A percentile compares a stretch with the other conserved stretches of the same genome.
These are phyloP conservation scores for Ptiloglossa arizonensis DNA, from an alignment of 1,140 invertebrate species.

Conservation along the genomic window DNA sequence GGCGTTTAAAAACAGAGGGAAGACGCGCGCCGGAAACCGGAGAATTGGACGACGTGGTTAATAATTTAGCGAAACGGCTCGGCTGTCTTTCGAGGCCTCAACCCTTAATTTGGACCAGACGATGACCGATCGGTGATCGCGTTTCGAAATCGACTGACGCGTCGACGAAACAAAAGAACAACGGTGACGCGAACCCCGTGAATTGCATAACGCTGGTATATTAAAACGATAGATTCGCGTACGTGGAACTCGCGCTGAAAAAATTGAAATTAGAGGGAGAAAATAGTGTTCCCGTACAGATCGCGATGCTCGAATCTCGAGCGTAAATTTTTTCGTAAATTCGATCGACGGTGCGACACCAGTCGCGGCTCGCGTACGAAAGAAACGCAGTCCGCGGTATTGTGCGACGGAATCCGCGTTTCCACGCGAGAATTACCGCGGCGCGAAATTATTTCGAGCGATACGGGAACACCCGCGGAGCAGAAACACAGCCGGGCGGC, in stretches of 20 bases:
- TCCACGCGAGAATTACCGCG: not conserved
- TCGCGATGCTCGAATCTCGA: no score
- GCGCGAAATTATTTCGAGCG: not conserved
- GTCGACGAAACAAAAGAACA: conserved; percentile 15
- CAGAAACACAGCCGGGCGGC: not conserved
- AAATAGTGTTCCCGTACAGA: no score
- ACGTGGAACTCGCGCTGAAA: no score
- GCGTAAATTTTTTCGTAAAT: no score
- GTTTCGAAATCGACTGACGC: conserved; percentile 1
- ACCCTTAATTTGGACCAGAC: conserved; percentile 40
- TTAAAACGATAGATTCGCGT: no score
- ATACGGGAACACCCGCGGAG: not conserved
- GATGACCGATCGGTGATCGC: not conserved
- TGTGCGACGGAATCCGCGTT: not conserved
- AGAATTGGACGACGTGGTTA: conserved; percentile 6
- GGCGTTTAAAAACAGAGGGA: not conserved
- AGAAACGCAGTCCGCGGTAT: no score
- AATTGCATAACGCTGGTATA: no score
- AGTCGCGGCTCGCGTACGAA: no score
- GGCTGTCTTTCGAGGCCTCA: conserved; percentile 2
- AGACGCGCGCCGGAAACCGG: not conserved
- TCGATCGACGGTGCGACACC: no score
- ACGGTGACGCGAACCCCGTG: not conserved
- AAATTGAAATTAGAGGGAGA: no score
- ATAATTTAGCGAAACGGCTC: conserved; percentile 40